Conservation (phyloP, 2,888 invertebrate genomes). For the Criorhina ranunculi region DNA sequence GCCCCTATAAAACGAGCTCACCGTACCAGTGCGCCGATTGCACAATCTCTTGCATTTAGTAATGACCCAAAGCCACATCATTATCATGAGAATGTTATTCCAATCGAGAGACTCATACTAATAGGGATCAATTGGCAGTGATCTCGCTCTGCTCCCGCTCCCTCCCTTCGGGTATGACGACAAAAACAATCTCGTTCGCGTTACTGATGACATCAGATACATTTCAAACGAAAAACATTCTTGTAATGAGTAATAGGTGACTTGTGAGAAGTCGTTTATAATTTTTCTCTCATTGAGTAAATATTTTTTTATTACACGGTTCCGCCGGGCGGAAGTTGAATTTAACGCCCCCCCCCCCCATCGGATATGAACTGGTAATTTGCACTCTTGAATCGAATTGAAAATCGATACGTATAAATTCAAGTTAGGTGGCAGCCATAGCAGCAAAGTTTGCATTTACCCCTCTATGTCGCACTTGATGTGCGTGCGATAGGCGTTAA, state of each 20-base stretch:
- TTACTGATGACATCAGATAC: constrained; percentile 44
- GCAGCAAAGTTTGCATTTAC: background rate
- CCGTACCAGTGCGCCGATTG: constrained; percentile 19
- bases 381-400: constrained; percentile 38
- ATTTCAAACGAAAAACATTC: constrained; percentile 16
- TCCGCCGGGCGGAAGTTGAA: constrained; percentile 56
- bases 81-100: constrained; percentile 36
- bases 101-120: constrained; percentile 22
- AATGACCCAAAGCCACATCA: constrained; percentile 46
- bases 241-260: constrained; percentile 46
- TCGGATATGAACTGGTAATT: constrained; percentile 52
- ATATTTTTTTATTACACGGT: constrained; percentile 40
- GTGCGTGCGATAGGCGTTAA: constrained; percentile 20
- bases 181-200: constrained; percentile 51
- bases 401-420: constrained; percentile 40
- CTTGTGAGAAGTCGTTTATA: constrained; percentile 25
- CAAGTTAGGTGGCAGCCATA: constrained; percentile 13
- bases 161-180: constrained; percentile 11
- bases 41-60: constrained; percentile 30
- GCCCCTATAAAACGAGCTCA: constrained; percentile 8
- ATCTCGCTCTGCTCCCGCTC: constrained; percentile 29
- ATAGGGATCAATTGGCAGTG: constrained; percentile 62
- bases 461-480: background rate
- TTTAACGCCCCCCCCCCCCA: constrained; percentile 14
- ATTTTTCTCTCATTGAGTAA: constrained; percentile 46